Evolutionary conservation across 1,140 invertebrate species (phyloP), one percentile per base, ranked within the genome.

Genomic region (Papilio xuthus): DNA sequence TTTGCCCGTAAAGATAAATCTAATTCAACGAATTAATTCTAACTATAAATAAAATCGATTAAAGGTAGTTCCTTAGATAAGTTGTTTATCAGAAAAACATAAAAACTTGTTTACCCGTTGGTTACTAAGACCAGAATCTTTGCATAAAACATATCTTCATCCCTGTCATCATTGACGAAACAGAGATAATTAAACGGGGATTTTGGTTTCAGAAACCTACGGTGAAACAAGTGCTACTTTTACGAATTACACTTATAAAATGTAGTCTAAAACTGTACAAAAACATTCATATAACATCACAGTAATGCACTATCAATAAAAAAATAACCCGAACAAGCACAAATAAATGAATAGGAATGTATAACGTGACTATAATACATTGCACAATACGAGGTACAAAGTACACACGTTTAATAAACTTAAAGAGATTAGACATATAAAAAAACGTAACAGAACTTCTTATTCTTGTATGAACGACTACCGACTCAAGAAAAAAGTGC

Each of bases 331-430:
- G 60, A 32, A 28, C 23, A 63, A 63, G 60, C 60, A 28, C 26
- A 26, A 63, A 63, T 63, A 28, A 28, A 28, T 28, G 23, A 15
- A 28, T 26, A 67, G 13, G 60, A 67, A 28, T 67, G 60, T 28
- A 26, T 23, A 41, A 74, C 72, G 70, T 44, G 70, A 73, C 44
- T 26, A 50, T 15, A 72, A 75, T 37, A 28, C 26, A 75, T 50
- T 56, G 47, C 44, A 28, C 44, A 75, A 56, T 56, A 75, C 28
- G 18, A n/a, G 4, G 72, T 56, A 32, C 72, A 75, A 75, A 75
- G 72, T 75, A 32, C 72, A 74, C 71, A 15, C n/a, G 12, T 23
- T 23, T 8, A 75, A 28, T 47, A 15, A 26, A 72, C 9, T 41
- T 41, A 71, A 42, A 71, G 15, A 72, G 6, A 67, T 67, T 28